Conservation (phyloP, 2,888 invertebrate species). For the Lissonota sp. region DNA sequence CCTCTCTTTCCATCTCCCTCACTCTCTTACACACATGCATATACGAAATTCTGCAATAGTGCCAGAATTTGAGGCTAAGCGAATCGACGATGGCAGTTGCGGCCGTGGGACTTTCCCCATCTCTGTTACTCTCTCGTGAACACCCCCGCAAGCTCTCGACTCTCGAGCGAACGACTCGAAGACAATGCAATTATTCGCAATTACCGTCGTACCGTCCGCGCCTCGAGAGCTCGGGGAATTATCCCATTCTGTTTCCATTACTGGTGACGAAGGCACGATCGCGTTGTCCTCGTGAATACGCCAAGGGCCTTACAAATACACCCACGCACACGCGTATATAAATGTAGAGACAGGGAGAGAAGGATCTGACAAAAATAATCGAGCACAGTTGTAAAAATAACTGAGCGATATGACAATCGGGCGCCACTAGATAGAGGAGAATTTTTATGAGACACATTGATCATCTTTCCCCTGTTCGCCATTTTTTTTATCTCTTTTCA, state of each 20-base stretch:
- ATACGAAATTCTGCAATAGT: constrained; percentile 37
- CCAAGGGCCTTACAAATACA: constrained; percentile 18
- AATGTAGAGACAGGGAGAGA: not conserved
- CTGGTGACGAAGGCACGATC: constrained; percentile 69
- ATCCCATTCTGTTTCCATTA: constrained; percentile 82
- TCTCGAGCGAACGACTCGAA: constrained; percentile 80
- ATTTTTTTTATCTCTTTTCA: too few relatives aligned
- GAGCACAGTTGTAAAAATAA: too few relatives aligned
- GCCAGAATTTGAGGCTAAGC: constrained; percentile 54
- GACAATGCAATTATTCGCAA: constrained; percentile 84
- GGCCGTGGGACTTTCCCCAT: constrained; percentile 59
- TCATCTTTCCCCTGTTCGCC: too few relatives aligned
- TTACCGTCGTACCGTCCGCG: constrained; percentile 81
- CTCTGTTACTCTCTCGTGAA: constrained; percentile 14
- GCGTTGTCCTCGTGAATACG: constrained; percentile 46
- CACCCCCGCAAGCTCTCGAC: constrained; percentile 55
- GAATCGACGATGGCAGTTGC: constrained; percentile 58
- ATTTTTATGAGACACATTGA: too few relatives aligned
- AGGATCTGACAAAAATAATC: too few relatives aligned
- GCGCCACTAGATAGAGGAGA: too few relatives aligned
- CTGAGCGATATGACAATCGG: too few relatives aligned
- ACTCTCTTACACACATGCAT: not conserved
- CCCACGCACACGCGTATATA: constrained; percentile 1
- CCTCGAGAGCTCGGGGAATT: constrained; percentile 73
- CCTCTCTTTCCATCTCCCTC: not conserved